These are phyloP conservation scores for Drosophila navojoa DNA, from an alignment of 1,140 invertebrate species.

Conservation along the genomic window DNA sequence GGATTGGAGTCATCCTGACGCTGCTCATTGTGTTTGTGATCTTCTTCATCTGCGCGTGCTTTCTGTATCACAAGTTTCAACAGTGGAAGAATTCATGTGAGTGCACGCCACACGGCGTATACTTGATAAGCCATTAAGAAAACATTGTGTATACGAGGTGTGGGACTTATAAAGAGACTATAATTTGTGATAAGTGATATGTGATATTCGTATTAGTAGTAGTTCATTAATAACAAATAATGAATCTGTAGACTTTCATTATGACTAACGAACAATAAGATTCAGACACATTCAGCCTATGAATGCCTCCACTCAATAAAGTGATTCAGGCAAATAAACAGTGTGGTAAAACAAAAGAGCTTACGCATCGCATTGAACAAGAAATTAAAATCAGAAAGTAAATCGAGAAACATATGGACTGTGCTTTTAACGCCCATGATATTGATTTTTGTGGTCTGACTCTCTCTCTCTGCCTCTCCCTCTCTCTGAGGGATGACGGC, in stretches of 20 bases:
- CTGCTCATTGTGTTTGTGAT: constrained; percentile 86
- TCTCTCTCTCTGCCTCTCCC: background rate
- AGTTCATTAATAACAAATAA: no score
- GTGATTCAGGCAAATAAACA: constrained; percentile 31
- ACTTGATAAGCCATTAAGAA: constrained; percentile 24
- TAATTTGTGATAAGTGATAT: no score
- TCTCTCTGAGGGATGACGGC: constrained; percentile 50
- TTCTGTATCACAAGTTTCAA: constrained; percentile 87
- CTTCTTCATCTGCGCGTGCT: constrained; percentile 87
- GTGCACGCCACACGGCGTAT: constrained; percentile 60
- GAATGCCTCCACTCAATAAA: no score
- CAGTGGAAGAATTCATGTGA: constrained; percentile 88
- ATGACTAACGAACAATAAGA: no score
- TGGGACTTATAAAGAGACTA: background rate
- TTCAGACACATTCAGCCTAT: no score
- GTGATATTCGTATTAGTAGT: no score
- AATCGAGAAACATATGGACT: constrained; percentile 18
- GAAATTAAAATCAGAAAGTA: constrained; percentile 15
- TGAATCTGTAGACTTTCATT: no score
- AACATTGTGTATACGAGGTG: constrained; percentile 33
- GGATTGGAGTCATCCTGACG: constrained; percentile 87
- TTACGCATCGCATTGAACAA: constrained; percentile 16
- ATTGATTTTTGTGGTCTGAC: constrained; percentile 8
- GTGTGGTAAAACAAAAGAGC: constrained; percentile 53
- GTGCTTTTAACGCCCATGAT: constrained; percentile 5